phyloP scores from a whole-genome alignment of 2,113 vertebrate species.

The Catharus minimus region DNA sequence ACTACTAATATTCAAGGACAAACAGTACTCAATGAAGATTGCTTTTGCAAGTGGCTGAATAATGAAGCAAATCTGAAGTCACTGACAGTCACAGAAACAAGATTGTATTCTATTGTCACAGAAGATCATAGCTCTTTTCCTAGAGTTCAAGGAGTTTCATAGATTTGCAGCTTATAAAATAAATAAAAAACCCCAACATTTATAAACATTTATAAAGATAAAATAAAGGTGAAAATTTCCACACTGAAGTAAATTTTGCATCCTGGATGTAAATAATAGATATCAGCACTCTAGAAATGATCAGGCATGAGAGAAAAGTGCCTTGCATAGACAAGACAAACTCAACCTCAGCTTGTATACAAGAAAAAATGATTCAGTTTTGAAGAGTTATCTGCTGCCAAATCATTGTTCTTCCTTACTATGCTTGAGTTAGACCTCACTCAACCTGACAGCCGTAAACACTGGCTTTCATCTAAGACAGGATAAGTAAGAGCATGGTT shows the following conservation, averaged over 20 bases:
- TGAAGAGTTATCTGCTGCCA: neutral
- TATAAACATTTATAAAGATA: neutral
- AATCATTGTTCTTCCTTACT: neutral
- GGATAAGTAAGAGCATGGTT: neutral
- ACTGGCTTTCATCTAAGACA: neutral
- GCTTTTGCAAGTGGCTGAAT: slow-evolving; percentile 5
- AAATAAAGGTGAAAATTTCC: neutral
- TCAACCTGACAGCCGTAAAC: neutral
- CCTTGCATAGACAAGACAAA: neutral
- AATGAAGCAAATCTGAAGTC: neutral
- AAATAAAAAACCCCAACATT: neutral
- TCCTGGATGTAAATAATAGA: neutral
- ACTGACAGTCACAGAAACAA: neutral
- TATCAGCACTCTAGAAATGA: neutral
- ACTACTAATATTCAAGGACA: neutral
- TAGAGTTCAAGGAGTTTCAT: neutral
- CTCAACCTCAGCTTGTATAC: neutral
- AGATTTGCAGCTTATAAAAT: neutral
- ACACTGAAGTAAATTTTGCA: neutral
- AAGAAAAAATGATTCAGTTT: neutral
- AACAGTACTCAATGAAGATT: neutral
- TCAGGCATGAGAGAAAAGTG: neutral
- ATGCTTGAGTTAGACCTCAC: neutral
- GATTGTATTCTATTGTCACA: neutral
- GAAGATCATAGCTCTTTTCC: neutral